Conservation (phyloP, 2,113 vertebrate species). For the Agapornis roseicollis region DNA sequence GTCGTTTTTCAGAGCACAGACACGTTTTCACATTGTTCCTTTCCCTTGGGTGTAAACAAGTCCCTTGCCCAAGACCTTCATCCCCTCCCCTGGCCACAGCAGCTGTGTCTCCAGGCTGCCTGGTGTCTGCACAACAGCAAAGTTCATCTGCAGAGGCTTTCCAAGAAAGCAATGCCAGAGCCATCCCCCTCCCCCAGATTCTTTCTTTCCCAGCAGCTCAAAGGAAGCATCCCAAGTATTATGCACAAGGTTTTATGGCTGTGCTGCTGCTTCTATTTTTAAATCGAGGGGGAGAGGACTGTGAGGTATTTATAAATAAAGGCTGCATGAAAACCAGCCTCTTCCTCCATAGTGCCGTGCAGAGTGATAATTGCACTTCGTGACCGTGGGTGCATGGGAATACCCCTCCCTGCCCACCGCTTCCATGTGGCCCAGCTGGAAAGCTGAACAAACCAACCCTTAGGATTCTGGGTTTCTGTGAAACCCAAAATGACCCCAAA, state of each 20-base stretch:
- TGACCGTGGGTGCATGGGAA: neutral
- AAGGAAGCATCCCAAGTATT: constrained; percentile 26
- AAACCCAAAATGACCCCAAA: neutral
- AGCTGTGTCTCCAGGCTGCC: neutral
- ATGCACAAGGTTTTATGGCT: neutral
- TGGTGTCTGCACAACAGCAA: neutral
- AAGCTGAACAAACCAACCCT: neutral
- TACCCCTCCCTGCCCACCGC: neutral
- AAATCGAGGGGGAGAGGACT: neutral
- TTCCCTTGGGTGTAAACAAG: neutral
- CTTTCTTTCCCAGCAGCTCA: neutral
- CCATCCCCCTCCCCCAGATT: constrained; percentile 16
- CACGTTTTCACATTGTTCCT: neutral
- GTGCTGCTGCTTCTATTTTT: constrained; percentile 19
- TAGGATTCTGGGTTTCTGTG: too few species aligned
- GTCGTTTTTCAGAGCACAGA: neutral
- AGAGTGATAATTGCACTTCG: neutral
- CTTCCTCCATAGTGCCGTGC: neutral
- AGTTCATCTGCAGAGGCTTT: constrained; percentile 26
- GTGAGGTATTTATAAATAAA: constrained; percentile 41
- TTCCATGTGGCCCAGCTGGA: neutral
- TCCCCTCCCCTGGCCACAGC: neutral
- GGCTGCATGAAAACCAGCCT: neutral
- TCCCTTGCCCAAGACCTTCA: neutral
- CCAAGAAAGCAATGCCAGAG: constrained; percentile 31